Conservation (phyloP, 2,113 vertebrate species). For the Notiomystis cincta region DNA sequence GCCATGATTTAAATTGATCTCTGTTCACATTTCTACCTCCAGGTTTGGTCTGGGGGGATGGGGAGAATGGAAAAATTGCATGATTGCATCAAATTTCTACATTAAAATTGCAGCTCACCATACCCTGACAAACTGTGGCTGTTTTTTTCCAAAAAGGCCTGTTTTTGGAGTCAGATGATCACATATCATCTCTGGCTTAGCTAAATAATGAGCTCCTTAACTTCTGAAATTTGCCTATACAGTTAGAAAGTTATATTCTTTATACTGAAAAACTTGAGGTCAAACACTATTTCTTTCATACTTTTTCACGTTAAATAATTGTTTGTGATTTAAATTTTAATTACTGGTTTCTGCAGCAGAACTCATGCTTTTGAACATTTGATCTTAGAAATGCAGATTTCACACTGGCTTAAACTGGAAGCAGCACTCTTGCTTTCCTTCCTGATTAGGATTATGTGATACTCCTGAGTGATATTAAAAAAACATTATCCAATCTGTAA, state of each 20-base stretch:
- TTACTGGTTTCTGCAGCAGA: background rate
- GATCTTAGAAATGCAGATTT: background rate
- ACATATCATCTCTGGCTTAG: background rate
- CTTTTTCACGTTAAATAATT: background rate
- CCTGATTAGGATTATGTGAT: background rate
- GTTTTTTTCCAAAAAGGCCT: background rate
- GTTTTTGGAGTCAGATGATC: background rate
- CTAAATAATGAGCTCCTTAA: background rate
- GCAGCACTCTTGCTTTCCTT: background rate
- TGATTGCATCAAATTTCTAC: background rate
- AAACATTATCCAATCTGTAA: background rate
- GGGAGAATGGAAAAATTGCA: background rate
- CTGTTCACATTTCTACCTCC: background rate
- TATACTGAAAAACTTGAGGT: background rate
- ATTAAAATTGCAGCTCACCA: background rate
- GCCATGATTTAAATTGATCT: conserved; percentile 46
- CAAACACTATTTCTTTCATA: background rate
- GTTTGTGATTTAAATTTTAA: background rate
- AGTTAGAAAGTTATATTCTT: background rate
- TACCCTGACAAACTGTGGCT: background rate
- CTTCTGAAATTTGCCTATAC: background rate
- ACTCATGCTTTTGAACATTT: background rate
- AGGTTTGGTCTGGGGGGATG: background rate
- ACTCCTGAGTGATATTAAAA: background rate
- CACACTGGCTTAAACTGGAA: background rate